Evolutionary conservation across 2,888 invertebrate species (phyloP).

Genomic region (Noctua pronuba): DNA sequence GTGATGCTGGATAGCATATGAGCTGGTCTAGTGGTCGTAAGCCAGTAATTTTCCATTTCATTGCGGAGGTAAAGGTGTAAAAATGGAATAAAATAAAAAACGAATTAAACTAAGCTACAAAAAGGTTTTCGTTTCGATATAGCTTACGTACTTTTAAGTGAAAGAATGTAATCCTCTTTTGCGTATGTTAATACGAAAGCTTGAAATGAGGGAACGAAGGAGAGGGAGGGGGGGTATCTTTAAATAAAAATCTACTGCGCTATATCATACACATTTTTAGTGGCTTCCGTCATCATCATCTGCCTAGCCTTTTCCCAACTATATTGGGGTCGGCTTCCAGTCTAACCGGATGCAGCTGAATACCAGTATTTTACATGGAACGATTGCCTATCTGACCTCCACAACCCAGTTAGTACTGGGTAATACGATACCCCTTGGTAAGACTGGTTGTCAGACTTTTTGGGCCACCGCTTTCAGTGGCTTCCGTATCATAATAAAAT

Average conservation of each 20-base stretch:
- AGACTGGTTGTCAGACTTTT: too few species aligned
- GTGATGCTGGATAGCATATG: conserved; percentile 24
- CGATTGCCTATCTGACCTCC: too few species aligned
- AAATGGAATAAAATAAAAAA: conserved; percentile 33
- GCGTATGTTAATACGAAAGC: conserved; percentile 22
- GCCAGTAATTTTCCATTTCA: conserved; percentile 31
- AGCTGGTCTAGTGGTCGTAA: conserved; percentile 20
- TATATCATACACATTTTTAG: conserved; percentile 3
- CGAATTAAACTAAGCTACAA: conserved; percentile 35
- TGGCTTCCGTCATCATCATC: conserved; percentile 11
- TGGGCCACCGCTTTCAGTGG: too few species aligned
- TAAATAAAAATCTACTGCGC: not conserved
- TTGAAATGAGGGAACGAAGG: not conserved
- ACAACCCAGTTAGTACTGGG: too few species aligned
- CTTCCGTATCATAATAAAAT: conserved; percentile 31
- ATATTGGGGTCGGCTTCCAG: too few species aligned
- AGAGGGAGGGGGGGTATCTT: too few species aligned
- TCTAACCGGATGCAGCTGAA: too few species aligned
- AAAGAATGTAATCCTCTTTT: conserved; percentile 43
- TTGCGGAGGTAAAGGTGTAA: conserved; percentile 13
- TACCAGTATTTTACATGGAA: too few species aligned
- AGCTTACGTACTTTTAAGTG: conserved; percentile 39
- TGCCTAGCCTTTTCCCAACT: too few species aligned
- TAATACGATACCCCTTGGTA: too few species aligned
- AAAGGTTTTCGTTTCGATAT: conserved; percentile 41